A percentile compares a stretch with the other conserved stretches of the same genome.
These are phyloP conservation scores for Neogale vison DNA, from an alignment of 2,113 vertebrate genomes.

Conservation along the genomic window DNA sequence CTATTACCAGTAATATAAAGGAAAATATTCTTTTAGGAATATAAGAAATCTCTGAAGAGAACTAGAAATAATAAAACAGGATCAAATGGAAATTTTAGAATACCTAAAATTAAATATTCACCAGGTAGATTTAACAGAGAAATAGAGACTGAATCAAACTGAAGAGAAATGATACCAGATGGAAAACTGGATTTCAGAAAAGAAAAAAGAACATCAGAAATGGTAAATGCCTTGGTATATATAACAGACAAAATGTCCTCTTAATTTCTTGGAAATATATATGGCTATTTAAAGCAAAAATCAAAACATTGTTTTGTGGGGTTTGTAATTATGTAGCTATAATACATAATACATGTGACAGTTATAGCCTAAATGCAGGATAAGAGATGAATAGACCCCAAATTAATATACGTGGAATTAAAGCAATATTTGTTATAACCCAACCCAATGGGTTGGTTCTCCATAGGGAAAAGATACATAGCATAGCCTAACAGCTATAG, in stretches of 20 bases:
- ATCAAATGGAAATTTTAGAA: neutral
- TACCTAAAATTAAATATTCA: constrained; percentile 16
- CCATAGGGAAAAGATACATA: neutral
- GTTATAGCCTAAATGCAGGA: neutral
- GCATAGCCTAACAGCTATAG: neutral
- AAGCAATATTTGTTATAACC: neutral
- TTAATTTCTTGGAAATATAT: constrained; percentile 46
- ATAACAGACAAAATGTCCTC: neutral
- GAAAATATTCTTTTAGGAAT: constrained; percentile 7
- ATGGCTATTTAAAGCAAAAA: constrained; percentile 4
- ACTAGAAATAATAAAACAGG: neutral
- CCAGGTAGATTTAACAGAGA: neutral
- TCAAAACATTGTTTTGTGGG: neutral
- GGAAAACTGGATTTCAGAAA: neutral
- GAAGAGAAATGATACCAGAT: neutral
- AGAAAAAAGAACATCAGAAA: constrained; percentile 14
- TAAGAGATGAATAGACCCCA: neutral
- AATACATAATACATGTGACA: neutral
- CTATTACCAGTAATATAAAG: neutral
- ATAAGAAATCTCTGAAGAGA: neutral
- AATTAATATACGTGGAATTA: neutral
- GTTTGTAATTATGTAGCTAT: constrained; percentile 7
- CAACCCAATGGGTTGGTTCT: neutral
- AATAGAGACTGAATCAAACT: neutral
- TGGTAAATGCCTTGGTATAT: neutral